Base-by-base conservation (phyloP, 2,888 invertebrate genomes). In the Coleophora flavipennella region DNA sequence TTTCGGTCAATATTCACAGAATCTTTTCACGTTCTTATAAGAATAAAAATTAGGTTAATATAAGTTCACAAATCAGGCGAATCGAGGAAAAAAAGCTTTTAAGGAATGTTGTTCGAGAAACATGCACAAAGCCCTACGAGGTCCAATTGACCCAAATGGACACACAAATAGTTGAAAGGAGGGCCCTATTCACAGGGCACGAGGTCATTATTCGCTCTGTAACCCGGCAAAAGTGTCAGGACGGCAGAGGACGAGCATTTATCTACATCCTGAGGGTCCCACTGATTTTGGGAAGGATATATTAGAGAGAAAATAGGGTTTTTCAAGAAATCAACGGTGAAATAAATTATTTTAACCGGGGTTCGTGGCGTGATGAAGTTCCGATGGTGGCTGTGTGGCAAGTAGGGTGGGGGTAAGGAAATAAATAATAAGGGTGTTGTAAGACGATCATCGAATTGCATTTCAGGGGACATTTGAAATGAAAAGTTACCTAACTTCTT, bases 121-220 rank as follows among this genome's bases (percentile, higher is more conserved):
- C 72, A 74, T 74, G 75, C 72, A 73, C 68, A 69, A 68, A 75
- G 72, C 73, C 60, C 62, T 70, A 65, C 62, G 64, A 71, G 70
- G 67, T 67, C 71, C 81, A 76, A 79, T 80, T 76, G 79, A 80
- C 78, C 80, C 69, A 80, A 83, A 83, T 81, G 79, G 75, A 67
- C 76, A 72, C 68, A 76, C 74, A 73, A 75, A 79, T 79, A 80
- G 79, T 74, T 71, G 71, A 78, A 78, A 76, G 66, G 68, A 66
- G 60, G 62, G 60, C 62, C 61, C 64, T 20, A 20, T 20, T 20
- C 20, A 6, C 20, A 20, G 20, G 20, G 58, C 55, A 66, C 61
- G 68, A 71, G 73, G 74, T 79, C 80, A 75, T 81, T 81, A 80
- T 76, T 79, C 74, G 78, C 68, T 68, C 65, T 67, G 69, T 62